Evolutionary conservation across 2,113 vertebrate genomes (phyloP), one percentile per base, ranked within the genome.

Genomic region (Rutilus rutilus): DNA sequence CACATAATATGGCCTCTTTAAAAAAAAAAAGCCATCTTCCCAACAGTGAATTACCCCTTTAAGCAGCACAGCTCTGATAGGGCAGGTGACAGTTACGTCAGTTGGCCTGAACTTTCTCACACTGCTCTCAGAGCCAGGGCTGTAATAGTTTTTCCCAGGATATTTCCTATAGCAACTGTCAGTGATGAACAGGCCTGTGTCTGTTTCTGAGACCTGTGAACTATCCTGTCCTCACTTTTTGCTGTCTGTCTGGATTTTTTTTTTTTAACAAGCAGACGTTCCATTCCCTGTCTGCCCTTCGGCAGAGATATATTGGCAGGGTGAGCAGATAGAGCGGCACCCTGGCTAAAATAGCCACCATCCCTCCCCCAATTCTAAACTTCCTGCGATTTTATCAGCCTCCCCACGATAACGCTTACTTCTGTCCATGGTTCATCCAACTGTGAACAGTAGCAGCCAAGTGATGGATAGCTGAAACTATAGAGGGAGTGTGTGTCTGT

Each of bases 181-280:
- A 36, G 77, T 84, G 86, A 84, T 82, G 33, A 79, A 59, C 54
- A 60, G 54, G 54, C 33, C 77, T 62, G 82, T 87, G 57, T 82
- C 45, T 78, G 73, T 85, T 14, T 76, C 52, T 86, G 10, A 57
- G 86, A 21, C 87, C 60, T 83, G 60, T 39, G 36, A 30, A 75
- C 77, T 73, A 60, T 75, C 65, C 62, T 85, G 77, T 67, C 73
- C 36, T 79, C 74, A 36, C 42, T 59, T 52, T 57, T 77, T 52
- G 33, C 76, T 80, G 82, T 69, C 59, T 81, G 59, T 85, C 50
- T 86, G 85, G 45, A 36, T 52, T 83, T 87, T 84, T 52, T 83
- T 87, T 84, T 90, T 88, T 86, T 69, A 23, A 71, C 88, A 76
- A 78, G 75, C 87, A 85, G 36, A 59, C 52, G 88, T 89, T 90